Evolutionary conservation across 1,140 invertebrate genomes (phyloP).

Genomic region (Brachionus calyciflorus): DNA sequence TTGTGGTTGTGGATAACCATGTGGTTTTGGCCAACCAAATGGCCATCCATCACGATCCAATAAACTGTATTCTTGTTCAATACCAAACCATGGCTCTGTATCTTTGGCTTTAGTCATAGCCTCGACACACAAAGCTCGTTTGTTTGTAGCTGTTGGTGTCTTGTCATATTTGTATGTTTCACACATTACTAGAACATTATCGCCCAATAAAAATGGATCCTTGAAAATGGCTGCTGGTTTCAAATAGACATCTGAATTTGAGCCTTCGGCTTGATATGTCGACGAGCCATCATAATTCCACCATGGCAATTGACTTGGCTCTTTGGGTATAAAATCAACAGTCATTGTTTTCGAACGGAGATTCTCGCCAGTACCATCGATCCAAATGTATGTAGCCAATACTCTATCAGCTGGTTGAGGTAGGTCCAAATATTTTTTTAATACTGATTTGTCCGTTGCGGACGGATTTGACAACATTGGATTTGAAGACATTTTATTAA

Average conservation of each 20-base stretch:
- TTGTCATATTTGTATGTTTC: constrained; percentile 72
- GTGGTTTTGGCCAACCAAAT: constrained; percentile 85
- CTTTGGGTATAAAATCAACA: constrained; percentile 72
- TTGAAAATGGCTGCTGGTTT: constrained; percentile 82
- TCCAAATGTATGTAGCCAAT: constrained; percentile 75
- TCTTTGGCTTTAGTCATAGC: constrained; percentile 71
- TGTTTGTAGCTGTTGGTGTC: constrained; percentile 72
- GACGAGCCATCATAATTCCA: constrained; percentile 93
- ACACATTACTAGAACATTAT: constrained; percentile 85
- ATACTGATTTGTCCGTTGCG: neutral
- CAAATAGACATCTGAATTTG: constrained; percentile 79
- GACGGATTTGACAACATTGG: constrained; percentile 3
- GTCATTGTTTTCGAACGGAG: constrained; percentile 83
- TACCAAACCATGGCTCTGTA: constrained; percentile 88
- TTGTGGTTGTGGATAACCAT: constrained; percentile 82
- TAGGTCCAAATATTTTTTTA: neutral
- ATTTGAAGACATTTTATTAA: constrained; percentile 2
- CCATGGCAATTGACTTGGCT: constrained; percentile 76
- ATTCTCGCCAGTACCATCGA: constrained; percentile 85
- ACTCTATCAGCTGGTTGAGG: neutral
- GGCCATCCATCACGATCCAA: constrained; percentile 82
- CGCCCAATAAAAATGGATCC: constrained; percentile 79
- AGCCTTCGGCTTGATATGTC: constrained; percentile 64
- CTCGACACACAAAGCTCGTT: constrained; percentile 72
- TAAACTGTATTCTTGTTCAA: constrained; percentile 86